phyloP scores from a whole-genome alignment of 2,888 invertebrate species.

The Ceraclea dissimilis region DNA sequence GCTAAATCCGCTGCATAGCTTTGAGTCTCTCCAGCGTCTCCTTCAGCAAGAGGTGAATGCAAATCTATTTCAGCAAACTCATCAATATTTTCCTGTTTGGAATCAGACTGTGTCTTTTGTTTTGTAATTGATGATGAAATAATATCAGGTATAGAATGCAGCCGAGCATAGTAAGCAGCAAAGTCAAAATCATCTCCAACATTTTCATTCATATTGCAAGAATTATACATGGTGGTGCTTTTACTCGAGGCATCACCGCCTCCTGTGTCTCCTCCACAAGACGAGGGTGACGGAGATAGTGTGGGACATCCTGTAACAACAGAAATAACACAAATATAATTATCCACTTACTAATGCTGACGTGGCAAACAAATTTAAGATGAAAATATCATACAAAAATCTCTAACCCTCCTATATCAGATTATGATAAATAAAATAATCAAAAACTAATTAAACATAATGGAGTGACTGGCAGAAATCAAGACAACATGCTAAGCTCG shows the following conservation, averaged over 20 bases:
- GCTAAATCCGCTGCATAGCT: conserved; percentile 46
- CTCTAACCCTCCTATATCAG: no score
- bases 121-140: conserved; percentile 37
- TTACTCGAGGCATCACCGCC: conserved; percentile 3
- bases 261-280: background rate
- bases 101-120: background rate
- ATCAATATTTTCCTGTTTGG: conserved; percentile 29
- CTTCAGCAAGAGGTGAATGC: conserved; percentile 34
- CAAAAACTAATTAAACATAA: no score
- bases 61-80: conserved; percentile 44
- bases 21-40: conserved; percentile 24
- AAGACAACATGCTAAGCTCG: background rate
- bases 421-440: no score
- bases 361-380: no score
- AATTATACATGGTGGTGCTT: no score
- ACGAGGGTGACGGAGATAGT: background rate
- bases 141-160: conserved; percentile 38
- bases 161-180: conserved; percentile 43
- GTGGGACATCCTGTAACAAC: conserved; percentile 1
- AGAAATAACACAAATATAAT: no score
- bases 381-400: no score
- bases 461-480: no score
- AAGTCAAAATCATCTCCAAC: conserved; percentile 41
- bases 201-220: background rate
- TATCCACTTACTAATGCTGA: no score